Evolutionary conservation across 1,140 invertebrate species (phyloP).

Genomic region (Arctopsyche grandis): DNA sequence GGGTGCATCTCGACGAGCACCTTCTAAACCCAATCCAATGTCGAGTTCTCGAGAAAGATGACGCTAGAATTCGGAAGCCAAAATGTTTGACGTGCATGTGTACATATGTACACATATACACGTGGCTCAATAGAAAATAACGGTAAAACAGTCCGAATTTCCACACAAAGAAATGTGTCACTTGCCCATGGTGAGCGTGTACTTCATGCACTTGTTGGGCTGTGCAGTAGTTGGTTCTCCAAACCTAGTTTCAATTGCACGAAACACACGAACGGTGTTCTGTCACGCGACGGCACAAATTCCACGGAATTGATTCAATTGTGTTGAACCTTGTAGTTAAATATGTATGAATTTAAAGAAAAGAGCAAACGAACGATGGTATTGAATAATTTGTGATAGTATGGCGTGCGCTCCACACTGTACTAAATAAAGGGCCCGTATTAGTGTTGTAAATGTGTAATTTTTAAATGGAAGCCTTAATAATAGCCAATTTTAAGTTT

Average conservation of each 20-base stretch:
- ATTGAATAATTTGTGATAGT: too few species aligned
- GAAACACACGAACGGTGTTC: background rate
- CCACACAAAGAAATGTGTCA: background rate
- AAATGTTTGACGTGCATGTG: too few species aligned
- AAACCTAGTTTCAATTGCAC: background rate
- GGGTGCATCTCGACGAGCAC: background rate
- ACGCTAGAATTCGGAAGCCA: too few species aligned
- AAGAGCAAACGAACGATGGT: too few species aligned
- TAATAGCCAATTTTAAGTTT: too few species aligned
- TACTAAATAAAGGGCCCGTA: too few species aligned
- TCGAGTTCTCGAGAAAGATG: background rate
- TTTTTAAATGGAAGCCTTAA: too few species aligned
- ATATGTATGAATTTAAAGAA: too few species aligned
- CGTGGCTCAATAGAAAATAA: background rate
- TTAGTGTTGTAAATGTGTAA: too few species aligned
- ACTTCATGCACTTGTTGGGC: background rate
- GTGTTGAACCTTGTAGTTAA: background rate
- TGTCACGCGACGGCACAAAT: slow-evolving; percentile 19
- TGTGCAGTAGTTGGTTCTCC: background rate
- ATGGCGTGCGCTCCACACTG: too few species aligned
- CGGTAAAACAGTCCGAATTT: background rate
- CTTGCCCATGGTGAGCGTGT: background rate
- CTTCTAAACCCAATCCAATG: background rate
- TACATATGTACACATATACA: background rate
- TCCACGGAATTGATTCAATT: slow-evolving; percentile 2